A percentile compares a stretch with the other conserved stretches of the same genome.
Conservation (phyloP, 2,113 vertebrate genomes). For the Mola mola region DNA sequence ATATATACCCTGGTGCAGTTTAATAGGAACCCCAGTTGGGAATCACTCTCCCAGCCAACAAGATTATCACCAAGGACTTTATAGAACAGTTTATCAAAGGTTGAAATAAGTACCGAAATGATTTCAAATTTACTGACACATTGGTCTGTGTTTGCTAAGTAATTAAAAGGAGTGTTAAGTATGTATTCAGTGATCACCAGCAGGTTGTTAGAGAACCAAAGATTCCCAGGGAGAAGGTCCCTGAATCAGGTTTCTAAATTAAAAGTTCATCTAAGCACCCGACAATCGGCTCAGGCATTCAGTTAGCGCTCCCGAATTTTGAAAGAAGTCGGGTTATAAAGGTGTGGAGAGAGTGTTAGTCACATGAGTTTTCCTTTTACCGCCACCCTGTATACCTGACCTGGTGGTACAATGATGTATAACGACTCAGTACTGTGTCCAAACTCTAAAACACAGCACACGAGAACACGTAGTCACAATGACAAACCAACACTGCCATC, state of each 20-base stretch:
- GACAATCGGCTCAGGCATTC: constrained; percentile 9
- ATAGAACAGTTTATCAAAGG: too few species aligned
- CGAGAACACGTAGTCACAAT: constrained; percentile 15
- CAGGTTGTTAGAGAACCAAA: constrained; percentile 43
- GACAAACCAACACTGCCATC: not conserved
- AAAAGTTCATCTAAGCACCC: not conserved
- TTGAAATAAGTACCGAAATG: too few species aligned
- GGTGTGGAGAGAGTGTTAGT: constrained; percentile 62
- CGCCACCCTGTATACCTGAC: constrained; percentile 67
- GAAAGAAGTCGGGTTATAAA: constrained; percentile 8
- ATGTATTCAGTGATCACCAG: constrained; percentile 17
- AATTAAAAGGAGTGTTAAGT: not conserved
- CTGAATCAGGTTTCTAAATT: constrained; percentile 6
- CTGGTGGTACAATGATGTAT: constrained; percentile 68
- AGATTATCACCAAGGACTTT: too few species aligned
- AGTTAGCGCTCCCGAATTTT: constrained; percentile 34
- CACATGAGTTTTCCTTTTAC: constrained; percentile 7
- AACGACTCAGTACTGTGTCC: constrained; percentile 72
- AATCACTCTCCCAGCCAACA: too few species aligned
- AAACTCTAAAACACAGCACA: constrained; percentile 72
- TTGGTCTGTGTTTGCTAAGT: not conserved
- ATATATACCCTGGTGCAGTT: too few species aligned
- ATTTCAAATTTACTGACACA: not conserved
- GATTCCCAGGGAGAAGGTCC: constrained; percentile 21
- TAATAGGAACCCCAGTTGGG: constrained; percentile 16